phyloP scores from a whole-genome alignment of 2,888 invertebrate genomes.

The Criorhina ranunculi region DNA sequence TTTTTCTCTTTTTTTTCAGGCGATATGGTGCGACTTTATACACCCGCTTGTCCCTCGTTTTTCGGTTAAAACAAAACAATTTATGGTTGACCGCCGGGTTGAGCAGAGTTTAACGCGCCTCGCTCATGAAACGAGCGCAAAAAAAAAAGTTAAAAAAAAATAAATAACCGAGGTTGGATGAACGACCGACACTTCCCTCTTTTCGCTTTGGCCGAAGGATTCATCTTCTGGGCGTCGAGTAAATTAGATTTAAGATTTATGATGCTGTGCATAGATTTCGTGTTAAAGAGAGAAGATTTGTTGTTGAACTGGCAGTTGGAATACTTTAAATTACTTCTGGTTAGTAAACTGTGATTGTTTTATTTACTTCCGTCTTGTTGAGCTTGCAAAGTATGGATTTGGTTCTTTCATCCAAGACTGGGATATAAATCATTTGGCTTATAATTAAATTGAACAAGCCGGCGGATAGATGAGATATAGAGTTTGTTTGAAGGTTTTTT shows the following conservation, averaged over 20 bases:
- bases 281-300: constrained; percentile 58
- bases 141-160: constrained; percentile 19
- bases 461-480: neutral
- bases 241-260: constrained; percentile 68
- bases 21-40: constrained; percentile 32
- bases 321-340: constrained; percentile 64
- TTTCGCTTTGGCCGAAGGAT: constrained; percentile 33
- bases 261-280: constrained; percentile 59
- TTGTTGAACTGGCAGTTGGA: constrained; percentile 32
- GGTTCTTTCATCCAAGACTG: neutral
- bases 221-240: constrained; percentile 48
- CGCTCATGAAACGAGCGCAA: constrained; percentile 18
- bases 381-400: constrained; percentile 13
- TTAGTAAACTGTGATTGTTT: constrained; percentile 60
- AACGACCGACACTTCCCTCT: neutral
- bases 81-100: constrained; percentile 51
- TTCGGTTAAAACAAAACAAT: constrained; percentile 50
- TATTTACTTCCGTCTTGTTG: constrained; percentile 52
- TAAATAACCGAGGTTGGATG: constrained; percentile 24
- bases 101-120: constrained; percentile 29
- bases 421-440: constrained; percentile 46
- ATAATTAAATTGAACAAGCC: constrained; percentile 44
- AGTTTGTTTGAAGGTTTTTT: constrained; percentile 9
- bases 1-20: neutral
- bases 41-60: neutral